Percentiles rank a stretch among this genome's conserved stretches.
These are phyloP conservation scores for Okapia johnstoni DNA, from an alignment of 2,113 vertebrate genomes.

Conservation along the genomic window DNA sequence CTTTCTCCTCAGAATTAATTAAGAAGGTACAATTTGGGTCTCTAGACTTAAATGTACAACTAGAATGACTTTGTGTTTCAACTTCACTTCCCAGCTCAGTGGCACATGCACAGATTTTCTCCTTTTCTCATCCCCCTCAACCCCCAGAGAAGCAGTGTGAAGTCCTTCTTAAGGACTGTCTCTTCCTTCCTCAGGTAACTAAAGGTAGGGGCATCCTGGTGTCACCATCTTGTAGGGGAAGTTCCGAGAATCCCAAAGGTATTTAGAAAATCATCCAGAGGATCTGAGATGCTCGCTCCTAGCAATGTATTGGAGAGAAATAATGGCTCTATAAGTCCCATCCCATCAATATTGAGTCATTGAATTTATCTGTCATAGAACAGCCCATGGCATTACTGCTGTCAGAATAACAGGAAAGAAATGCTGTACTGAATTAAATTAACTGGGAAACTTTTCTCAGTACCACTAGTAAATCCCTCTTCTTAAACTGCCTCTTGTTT, in stretches of 20 bases:
- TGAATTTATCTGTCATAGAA: not conserved
- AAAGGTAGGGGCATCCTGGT: not conserved
- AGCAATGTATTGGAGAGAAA: not conserved
- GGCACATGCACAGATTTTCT: not conserved
- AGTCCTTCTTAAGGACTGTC: not conserved
- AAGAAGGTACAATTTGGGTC: not conserved
- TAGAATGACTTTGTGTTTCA: not conserved
- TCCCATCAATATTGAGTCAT: not conserved
- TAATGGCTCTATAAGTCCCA: not conserved
- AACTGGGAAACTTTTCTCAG: not conserved
- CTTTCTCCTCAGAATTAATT: not conserved
- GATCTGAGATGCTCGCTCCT: not conserved
- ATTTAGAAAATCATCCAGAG: not conserved
- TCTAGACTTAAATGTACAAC: not conserved
- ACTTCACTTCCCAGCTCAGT: not conserved
- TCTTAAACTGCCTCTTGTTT: not conserved
- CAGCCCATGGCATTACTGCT: not conserved
- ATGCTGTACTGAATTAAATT: not conserved
- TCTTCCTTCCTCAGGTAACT: not conserved
- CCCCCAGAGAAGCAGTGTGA: not conserved
- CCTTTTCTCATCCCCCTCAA: not conserved
- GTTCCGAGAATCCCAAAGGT: not conserved
- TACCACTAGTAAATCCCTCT: not conserved
- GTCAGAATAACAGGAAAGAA: not conserved
- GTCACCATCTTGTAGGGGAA: not conserved